Conservation (phyloP, 2,888 invertebrate species). For the Sericinus montela region DNA sequence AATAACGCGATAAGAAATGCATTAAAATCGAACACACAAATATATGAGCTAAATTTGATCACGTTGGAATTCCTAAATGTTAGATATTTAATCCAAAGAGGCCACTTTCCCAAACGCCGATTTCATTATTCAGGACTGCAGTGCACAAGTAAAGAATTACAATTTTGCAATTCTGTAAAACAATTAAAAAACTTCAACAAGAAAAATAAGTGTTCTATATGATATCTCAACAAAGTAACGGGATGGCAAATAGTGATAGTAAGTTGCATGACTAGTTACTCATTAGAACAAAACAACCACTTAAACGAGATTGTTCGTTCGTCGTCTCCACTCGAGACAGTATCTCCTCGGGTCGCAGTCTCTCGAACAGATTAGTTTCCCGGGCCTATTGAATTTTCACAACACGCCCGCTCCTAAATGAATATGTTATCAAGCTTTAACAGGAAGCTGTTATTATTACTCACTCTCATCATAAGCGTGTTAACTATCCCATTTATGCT, state of each 20-base stretch:
- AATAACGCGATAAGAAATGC: no score
- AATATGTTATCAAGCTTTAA: conserved; percentile 12
- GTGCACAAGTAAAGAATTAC: no score
- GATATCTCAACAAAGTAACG: no score
- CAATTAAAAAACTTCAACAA: no score
- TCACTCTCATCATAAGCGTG: conserved; percentile 7
- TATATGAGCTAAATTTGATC: no score
- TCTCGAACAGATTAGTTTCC: conserved; percentile 14
- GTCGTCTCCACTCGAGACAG: conserved; percentile 16
- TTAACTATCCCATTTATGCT: conserved; percentile 15
- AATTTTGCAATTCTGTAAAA: no score
- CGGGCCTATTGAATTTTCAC: conserved; percentile 28
- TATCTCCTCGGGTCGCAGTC: conserved; percentile 19
- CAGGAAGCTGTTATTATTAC: conserved; percentile 15
- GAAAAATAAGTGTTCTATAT: no score
- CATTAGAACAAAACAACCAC: conserved; percentile 18
- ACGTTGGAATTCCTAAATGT: no score
- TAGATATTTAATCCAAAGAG: no score
- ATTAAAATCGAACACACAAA: no score
- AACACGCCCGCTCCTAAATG: conserved; percentile 17
- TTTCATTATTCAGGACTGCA: no score
- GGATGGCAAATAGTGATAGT: not conserved
- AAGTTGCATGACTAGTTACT: conserved; percentile 18
- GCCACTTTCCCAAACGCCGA: no score
- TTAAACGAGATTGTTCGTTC: conserved; percentile 27